Conservation (phyloP, 2,888 invertebrate genomes). For the Pandemis cinnamomeana region DNA sequence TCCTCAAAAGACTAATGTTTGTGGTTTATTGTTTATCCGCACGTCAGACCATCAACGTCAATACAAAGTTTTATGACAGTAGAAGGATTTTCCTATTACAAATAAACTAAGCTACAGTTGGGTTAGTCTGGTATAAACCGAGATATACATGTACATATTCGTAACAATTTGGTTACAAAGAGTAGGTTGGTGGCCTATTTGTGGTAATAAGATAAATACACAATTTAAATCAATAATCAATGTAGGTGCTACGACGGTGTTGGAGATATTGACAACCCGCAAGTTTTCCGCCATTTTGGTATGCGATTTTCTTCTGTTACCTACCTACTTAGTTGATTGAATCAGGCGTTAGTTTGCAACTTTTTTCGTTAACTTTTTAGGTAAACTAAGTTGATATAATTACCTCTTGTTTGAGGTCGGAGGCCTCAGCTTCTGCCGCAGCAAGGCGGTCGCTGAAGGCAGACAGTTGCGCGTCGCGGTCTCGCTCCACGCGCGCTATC, state of each 20-base stretch:
- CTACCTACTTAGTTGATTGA: too few relatives aligned
- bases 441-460: constrained; percentile 74
- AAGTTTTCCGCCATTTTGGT: too few relatives aligned
- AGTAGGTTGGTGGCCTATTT: too few relatives aligned
- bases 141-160: too few relatives aligned
- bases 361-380: not conserved
- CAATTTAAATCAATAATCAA: too few relatives aligned
- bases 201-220: too few relatives aligned
- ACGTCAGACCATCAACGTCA: not conserved
- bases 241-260: too few relatives aligned
- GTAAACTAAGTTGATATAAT: not conserved
- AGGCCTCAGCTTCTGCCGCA: constrained; percentile 81
- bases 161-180: too few relatives aligned
- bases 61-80: not conserved
- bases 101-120: not conserved
- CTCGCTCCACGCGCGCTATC: constrained; percentile 92
- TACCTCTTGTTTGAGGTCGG: constrained; percentile 83
- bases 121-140: too few relatives aligned
- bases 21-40: not conserved
- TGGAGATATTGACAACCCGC: too few relatives aligned
- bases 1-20: not conserved
- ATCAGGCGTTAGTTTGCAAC: too few relatives aligned
- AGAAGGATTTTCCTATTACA: not conserved
- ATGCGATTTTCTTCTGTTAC: too few relatives aligned
- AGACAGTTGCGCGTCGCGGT: constrained; percentile 84